Evolutionary conservation across 2,888 invertebrate species (phyloP).

Genomic region (Asteroscopus sphinx): DNA sequence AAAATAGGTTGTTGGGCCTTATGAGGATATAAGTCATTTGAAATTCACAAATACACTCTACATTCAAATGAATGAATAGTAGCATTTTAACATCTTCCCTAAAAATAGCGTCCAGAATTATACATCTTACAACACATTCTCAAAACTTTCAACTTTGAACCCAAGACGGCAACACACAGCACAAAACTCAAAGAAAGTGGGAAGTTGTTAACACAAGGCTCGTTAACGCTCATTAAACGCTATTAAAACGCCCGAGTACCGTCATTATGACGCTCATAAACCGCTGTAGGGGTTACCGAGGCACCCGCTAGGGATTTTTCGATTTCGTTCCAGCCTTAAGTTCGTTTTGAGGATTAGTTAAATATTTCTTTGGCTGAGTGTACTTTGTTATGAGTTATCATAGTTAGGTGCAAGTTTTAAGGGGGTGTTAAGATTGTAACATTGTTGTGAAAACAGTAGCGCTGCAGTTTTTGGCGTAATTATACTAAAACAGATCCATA

Average conservation of each 20-base stretch:
- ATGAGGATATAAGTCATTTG: too few species aligned
- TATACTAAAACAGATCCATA: background rate
- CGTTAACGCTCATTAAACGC: constrained; percentile 76
- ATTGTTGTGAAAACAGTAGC: background rate
- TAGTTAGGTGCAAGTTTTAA: constrained; percentile 18
- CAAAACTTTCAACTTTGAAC: constrained; percentile 34
- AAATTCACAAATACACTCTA: too few species aligned
- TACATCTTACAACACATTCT: background rate
- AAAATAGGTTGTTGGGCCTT: too few species aligned
- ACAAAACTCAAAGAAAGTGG: constrained; percentile 60
- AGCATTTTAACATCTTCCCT: too few species aligned
- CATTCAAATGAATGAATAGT: too few species aligned
- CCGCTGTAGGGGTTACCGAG: constrained; percentile 59
- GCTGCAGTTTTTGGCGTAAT: background rate
- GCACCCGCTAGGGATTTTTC: constrained; percentile 67
- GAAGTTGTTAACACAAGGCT: constrained; percentile 73
- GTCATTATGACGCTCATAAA: constrained; percentile 71
- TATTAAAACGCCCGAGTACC: constrained; percentile 74
- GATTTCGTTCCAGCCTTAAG: constrained; percentile 37
- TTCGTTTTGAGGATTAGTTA: constrained; percentile 41
- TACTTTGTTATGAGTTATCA: constrained; percentile 49
- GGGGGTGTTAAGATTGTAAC: background rate
- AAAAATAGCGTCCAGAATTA: background rate
- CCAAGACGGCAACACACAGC: constrained; percentile 28
- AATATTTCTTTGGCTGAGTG: constrained; percentile 42